These are phyloP conservation scores for Matsumyia berberina DNA, from an alignment of 2,888 invertebrate species.

Conservation along the genomic window DNA sequence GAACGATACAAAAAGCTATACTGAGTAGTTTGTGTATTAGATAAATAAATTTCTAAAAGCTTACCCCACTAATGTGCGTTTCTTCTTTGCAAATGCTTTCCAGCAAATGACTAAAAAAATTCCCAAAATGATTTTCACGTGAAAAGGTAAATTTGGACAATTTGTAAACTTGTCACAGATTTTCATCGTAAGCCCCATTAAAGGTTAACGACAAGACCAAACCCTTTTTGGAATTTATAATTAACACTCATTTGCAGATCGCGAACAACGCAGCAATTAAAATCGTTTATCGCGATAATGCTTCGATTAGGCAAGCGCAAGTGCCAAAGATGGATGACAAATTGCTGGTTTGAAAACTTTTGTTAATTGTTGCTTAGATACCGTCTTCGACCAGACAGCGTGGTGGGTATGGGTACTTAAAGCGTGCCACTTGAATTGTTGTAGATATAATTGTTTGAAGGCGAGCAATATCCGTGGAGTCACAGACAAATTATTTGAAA, in stretches of 20 bases:
- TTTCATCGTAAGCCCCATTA: not conserved
- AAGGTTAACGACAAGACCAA: conserved; percentile 21
- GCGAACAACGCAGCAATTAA: conserved; percentile 23
- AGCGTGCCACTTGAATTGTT: too few species aligned
- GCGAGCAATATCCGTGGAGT: too few species aligned
- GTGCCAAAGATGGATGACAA: conserved; percentile 17
- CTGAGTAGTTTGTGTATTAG: not conserved
- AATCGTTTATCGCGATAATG: conserved; percentile 10
- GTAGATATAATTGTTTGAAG: too few species aligned
- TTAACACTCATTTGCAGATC: conserved; percentile 15
- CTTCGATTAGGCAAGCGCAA: conserved; percentile 6
- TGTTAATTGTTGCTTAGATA: too few species aligned
- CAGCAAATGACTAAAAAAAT: not conserved
- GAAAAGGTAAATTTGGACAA: conserved; percentile 9
- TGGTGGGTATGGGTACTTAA: too few species aligned
- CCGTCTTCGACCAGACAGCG: too few species aligned
- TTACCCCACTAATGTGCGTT: not conserved
- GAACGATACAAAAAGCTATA: not conserved
- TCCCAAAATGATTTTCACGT: not conserved
- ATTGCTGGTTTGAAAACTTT: not conserved
- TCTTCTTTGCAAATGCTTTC: not conserved
- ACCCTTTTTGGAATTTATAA: conserved; percentile 30
- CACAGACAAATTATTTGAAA: too few species aligned
- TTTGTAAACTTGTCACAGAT: conserved; percentile 24
- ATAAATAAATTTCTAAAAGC: not conserved